A percentile compares a stretch with the other conserved stretches of the same genome.
Evolutionary conservation across 2,797 vertebrate species (phyloP).

Genomic region (Diplodus puntazzo): DNA sequence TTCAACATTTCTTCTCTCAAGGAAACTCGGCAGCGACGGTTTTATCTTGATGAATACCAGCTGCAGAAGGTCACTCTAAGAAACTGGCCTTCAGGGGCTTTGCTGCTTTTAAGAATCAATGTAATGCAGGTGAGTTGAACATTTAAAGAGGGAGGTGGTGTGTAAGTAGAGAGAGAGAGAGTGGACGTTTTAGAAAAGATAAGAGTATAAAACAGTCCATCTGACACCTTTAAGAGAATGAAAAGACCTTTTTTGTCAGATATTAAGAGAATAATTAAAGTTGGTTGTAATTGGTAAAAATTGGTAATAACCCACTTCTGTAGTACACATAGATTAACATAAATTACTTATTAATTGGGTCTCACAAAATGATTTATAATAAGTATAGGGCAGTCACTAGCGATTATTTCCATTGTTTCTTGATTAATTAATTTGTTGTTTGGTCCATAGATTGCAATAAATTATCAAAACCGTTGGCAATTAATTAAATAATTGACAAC

Average conservation of each 20-base stretch:
- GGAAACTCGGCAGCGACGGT: slow-evolving; percentile 65
- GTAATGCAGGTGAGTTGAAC: slow-evolving; percentile 72
- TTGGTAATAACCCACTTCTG: no score
- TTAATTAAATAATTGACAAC: no score
- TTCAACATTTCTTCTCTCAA: slow-evolving; percentile 73
- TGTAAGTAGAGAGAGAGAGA: slow-evolving; percentile 9
- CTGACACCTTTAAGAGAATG: not conserved
- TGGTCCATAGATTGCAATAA: no score
- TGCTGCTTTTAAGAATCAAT: slow-evolving; percentile 72
- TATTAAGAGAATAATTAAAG: not conserved
- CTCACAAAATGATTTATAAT: not conserved
- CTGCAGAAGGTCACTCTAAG: slow-evolving; percentile 77
- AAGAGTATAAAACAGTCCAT: not conserved
- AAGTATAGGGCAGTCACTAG: no score
- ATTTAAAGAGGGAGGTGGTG: slow-evolving; percentile 46
- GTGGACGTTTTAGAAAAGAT: slow-evolving; percentile 28
- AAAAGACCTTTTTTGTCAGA: not conserved
- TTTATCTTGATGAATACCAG: slow-evolving; percentile 83
- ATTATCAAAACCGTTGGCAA: no score
- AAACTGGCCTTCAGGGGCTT: slow-evolving; percentile 76
- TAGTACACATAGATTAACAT: not conserved
- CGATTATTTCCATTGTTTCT: no score
- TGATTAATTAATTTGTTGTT: no score
- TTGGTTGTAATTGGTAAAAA: no score
- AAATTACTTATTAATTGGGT: no score